Base-by-base conservation (phyloP, 1,140 invertebrate genomes). In the Caerostris extrusa region DNA sequence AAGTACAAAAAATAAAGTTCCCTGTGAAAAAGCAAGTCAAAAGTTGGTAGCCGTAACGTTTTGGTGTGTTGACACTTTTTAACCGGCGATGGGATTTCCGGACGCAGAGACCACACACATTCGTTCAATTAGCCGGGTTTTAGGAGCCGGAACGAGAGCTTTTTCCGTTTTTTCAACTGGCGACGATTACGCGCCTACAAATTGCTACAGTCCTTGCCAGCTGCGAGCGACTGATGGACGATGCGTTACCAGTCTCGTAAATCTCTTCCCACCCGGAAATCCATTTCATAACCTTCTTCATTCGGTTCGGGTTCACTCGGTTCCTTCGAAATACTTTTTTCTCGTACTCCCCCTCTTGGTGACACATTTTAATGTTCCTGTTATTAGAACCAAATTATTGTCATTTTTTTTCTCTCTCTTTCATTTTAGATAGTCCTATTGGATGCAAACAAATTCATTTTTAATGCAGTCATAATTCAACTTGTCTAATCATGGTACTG, bases 21-120 rank as follows among this genome's bases (percentile, higher is more conserved):
- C 50, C 10, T 19, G 7, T 6, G 17, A 87, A 67, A 64, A 87
- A 87, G 34, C 60, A 50, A 64, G 58, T 50, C 3, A 77, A 50
- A 50, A 34, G 53, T 50, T 12, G 8, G 71, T 87, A 34, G 34
- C 34, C 60, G 85, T 58, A 61, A 64, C 85, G 50, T 87, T 87
- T 87, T 87, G 85, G 58, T 87, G 34, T 87, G 85, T 87, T 87
- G 85, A 87, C 85, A 87, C 85, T 53, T 87, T 87, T 34, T 87
- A 64, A 87, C 50, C 34, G 12, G 58, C 0, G 56, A 17, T 14
- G 34, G 85, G 58, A 34, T 87, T 87, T 53, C 56, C 58, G 34
- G 85, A 53, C 34, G 1, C 0, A 8, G 3, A 53, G 34, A 77
- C 34, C 71, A 77, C 85, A 64, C 85, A 61, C 85, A 87, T 19